phyloP scores from a whole-genome alignment of 2,888 invertebrate genomes.

The Macrophya alboannulata region DNA sequence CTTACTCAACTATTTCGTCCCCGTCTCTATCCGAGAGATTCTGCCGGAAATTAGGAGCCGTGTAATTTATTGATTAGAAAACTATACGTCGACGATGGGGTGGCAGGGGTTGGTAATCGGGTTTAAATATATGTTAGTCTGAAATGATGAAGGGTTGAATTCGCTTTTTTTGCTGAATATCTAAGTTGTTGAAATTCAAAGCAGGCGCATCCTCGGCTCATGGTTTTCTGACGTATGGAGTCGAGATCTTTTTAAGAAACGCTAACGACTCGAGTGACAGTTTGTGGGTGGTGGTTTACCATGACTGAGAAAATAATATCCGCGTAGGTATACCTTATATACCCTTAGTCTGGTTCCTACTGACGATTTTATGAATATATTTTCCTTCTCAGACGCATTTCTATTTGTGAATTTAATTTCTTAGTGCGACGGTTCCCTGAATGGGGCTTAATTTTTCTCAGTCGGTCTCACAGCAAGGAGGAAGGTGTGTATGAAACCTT shows the following conservation, averaged over 20 bases:
- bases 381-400: conserved; percentile 48
- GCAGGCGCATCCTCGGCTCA: neutral
- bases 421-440: conserved; percentile 60
- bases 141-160: neutral
- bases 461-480: conserved; percentile 45
- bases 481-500: conserved; percentile 49
- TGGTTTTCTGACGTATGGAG: neutral
- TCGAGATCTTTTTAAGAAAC: conserved; percentile 26
- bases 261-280: conserved; percentile 43
- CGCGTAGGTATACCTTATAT: neutral
- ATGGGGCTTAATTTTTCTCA: conserved; percentile 69
- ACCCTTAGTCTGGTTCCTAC: neutral
- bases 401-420: conserved; percentile 66
- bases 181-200: neutral
- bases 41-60: conserved; percentile 67
- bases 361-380: conserved; percentile 41
- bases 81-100: neutral
- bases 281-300: neutral
- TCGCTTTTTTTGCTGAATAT: neutral
- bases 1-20: conserved; percentile 31
- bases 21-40: conserved; percentile 35
- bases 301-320: conserved; percentile 25
- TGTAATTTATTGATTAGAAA: conserved; percentile 62
- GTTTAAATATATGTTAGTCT: neutral
- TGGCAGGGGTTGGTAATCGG: neutral